phyloP scores from a whole-genome alignment of 2,888 invertebrate genomes.

The Macrosoma leucophasiata region DNA sequence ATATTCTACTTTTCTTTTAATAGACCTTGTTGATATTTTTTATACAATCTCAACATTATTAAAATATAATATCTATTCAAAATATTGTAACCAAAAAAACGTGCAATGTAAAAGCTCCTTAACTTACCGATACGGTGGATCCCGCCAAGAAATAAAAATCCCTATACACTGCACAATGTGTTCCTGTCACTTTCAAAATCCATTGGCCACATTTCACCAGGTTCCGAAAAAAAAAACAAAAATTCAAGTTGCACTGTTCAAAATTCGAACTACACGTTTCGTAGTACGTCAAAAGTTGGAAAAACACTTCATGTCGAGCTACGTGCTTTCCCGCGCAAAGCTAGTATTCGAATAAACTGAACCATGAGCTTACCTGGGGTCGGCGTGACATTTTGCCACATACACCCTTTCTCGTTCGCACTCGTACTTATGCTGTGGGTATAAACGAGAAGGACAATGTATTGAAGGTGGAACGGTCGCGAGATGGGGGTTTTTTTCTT shows the following conservation, averaged over 20 bases:
- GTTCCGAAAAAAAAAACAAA: constrained; percentile 27
- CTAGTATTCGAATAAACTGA: constrained; percentile 64
- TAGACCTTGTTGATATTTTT: no score
- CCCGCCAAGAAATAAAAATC: constrained; percentile 47
- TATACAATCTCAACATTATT: no score
- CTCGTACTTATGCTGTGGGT: constrained; percentile 13
- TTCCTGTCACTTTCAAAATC: constrained; percentile 41
- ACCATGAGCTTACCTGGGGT: constrained; percentile 59
- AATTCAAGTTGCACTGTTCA: constrained; percentile 4
- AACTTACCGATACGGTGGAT: constrained; percentile 55
- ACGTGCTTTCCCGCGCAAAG: constrained; percentile 70
- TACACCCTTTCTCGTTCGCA: constrained; percentile 38
- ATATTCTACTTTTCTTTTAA: no score
- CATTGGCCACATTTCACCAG: constrained; percentile 39
- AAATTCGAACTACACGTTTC: constrained; percentile 9
- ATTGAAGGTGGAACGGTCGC: constrained; percentile 58
- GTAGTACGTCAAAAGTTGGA: constrained; percentile 30
- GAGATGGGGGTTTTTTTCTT: constrained; percentile 47
- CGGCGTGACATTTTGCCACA: constrained; percentile 52
- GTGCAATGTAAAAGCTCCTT: no score
- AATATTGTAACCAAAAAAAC: no score
- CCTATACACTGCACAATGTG: constrained; percentile 53
- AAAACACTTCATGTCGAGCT: constrained; percentile 39
- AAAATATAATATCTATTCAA: no score
- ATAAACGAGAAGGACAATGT: constrained; percentile 33